Evolutionary conservation across 2,888 invertebrate genomes (phyloP).

Genomic region (Torymus texanus): DNA sequence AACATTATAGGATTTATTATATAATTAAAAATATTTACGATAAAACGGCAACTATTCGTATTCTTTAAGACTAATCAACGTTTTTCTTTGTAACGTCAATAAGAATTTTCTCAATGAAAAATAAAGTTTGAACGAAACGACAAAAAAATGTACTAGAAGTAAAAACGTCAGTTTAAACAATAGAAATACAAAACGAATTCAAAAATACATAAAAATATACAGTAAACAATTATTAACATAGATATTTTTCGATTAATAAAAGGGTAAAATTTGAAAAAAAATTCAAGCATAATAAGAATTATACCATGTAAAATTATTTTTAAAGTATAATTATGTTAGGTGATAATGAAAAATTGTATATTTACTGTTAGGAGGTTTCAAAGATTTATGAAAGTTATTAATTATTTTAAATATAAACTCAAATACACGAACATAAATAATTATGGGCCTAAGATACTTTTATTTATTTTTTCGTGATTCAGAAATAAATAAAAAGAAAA

Average conservation of each 20-base stretch:
- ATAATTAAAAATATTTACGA: conserved; percentile 1
- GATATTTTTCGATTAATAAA: conserved; percentile 47
- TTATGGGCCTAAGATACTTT: neutral
- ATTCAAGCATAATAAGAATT: neutral
- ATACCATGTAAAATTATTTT: conserved; percentile 25
- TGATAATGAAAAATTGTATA: conserved; percentile 27
- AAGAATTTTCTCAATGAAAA: neutral
- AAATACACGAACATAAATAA: neutral
- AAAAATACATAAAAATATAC: no score
- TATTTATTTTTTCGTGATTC: conserved; percentile 9
- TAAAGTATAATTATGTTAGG: conserved; percentile 20
- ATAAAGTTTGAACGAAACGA: conserved; percentile 1
- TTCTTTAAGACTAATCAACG: conserved; percentile 2
- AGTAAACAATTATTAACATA: neutral
- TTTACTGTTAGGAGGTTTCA: conserved; percentile 42
- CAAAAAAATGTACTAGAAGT: conserved; percentile 6
- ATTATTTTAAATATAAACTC: neutral
- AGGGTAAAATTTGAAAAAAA: conserved; percentile 27
- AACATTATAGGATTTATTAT: no score
- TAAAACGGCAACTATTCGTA: neutral
- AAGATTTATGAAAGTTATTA: conserved; percentile 46
- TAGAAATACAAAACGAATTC: neutral
- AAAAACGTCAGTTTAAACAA: neutral
- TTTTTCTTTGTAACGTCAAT: conserved; percentile 3
- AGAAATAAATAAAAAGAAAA: neutral